Evolutionary conservation across 2,888 invertebrate species (phyloP).

Genomic region (Cryptosula pallasiana): DNA sequence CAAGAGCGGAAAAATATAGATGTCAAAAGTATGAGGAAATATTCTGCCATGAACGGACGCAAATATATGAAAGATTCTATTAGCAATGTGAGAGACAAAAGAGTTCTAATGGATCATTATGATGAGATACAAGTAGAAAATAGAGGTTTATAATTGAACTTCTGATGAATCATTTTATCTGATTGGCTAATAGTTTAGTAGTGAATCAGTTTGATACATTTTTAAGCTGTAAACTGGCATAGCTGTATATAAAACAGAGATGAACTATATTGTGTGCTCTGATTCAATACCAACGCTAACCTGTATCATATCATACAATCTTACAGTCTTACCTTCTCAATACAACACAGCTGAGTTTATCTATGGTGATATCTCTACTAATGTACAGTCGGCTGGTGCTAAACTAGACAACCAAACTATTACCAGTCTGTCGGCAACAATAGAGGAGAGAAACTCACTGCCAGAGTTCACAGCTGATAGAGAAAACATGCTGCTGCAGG

Average conservation of each 20-base stretch:
- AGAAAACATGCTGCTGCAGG: not conserved
- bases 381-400: not conserved
- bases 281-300: no score
- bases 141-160: no score
- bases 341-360: not conserved
- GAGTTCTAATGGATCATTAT: constrained; percentile 1
- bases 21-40: not conserved
- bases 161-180: no score
- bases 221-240: no score
- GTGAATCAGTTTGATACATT: no score
- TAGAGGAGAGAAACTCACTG: not conserved
- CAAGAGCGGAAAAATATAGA: not conserved
- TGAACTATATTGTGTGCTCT: no score
- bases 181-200: no score
- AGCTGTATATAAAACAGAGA: no score
- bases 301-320: no score
- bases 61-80: not conserved
- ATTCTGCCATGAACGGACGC: not conserved
- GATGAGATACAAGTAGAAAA: constrained; percentile 1
- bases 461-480: not conserved
- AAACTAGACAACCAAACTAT: not conserved
- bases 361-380: no score
- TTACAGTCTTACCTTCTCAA: not conserved
- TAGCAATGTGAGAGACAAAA: not conserved
- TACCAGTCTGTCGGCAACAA: not conserved